phyloP scores from a whole-genome alignment of 1,140 invertebrate species.

The Drosophila nigrodunni region DNA sequence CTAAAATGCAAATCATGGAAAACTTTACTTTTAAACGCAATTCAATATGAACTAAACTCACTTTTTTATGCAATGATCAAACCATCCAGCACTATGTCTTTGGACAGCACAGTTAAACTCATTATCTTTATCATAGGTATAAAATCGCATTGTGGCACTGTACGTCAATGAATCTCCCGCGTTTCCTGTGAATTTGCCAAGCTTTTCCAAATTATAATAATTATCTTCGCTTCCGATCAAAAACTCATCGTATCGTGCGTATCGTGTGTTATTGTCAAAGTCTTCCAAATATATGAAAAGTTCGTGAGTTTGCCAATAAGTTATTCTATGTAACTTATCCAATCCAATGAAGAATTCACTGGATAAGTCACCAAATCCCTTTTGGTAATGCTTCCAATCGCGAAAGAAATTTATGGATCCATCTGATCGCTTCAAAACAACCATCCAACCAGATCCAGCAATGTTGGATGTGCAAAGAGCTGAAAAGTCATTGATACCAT shows the following conservation, averaged over 20 bases:
- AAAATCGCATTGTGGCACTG: background rate
- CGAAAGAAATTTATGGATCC: conserved; percentile 1
- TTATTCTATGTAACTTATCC: conserved; percentile 4
- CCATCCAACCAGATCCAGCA: conserved; percentile 5
- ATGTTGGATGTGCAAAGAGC: background rate
- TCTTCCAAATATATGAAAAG: conserved; percentile 2
- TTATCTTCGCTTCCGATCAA: background rate
- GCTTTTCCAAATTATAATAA: background rate
- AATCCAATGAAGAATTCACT: conserved; percentile 11
- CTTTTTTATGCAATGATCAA: background rate
- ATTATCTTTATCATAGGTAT: background rate
- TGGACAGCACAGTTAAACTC: background rate
- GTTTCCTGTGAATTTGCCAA: background rate
- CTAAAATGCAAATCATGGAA: background rate
- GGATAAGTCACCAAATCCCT: background rate
- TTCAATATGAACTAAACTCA: background rate
- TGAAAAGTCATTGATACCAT: background rate
- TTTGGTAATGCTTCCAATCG: background rate
- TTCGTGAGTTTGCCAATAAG: background rate
- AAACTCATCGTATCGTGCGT: background rate
- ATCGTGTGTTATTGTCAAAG: background rate
- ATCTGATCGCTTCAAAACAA: conserved; percentile 1
- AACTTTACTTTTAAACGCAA: too few species aligned
- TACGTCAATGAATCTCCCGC: background rate
- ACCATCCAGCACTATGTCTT: background rate